Evolutionary conservation across 2,888 invertebrate genomes (phyloP), one percentile per base, ranked within the genome.

Genomic region (Ceratothoa steindachneri): DNA sequence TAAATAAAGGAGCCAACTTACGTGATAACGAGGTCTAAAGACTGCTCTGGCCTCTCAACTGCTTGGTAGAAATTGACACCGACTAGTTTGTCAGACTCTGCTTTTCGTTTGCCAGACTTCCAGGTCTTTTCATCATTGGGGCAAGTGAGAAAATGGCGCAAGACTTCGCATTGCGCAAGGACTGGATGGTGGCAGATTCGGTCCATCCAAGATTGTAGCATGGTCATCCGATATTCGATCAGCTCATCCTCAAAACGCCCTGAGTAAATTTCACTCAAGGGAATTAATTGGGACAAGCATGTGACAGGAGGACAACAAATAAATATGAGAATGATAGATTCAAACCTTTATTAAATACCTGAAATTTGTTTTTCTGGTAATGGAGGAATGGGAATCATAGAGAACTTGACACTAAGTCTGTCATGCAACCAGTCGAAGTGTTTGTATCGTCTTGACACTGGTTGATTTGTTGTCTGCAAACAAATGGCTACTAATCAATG

Each of bases 391-490:
- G 97, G 95, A 82, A 98, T 91, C 71, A 97, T 88, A 81, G 93
- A 91, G 85, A 94, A 99, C 85, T 99, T 99, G 81, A 93, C 94
- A 82, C 91, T 91, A 80, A 99, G 86, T 81, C 97, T 89, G 83
- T 94, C 94, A 85, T 97, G 97, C 71, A 99, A 85, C 99, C 99
- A 99, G 87, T 99, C 98, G 85, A 99, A 99, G 85, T 98, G 98
- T 85, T 99, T 99, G 86, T 97, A 98, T 81, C 98, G 88, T 80
- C 98, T 88, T 51, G 93, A 93, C 30, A 94, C 80, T 29, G 78
- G 29, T 19, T 65, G 30, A 30, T 66, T 71, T 3, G 71, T 71
- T 5, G 28, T 51, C 71, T 71, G 69, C n/a, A 41, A 68, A 22
- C 19, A 68, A 41, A 41, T 2, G 24, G 19, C n/a, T n/a, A n/a